Conservation (phyloP, 2,888 invertebrate species). For the Tachystola acroxantha region DNA sequence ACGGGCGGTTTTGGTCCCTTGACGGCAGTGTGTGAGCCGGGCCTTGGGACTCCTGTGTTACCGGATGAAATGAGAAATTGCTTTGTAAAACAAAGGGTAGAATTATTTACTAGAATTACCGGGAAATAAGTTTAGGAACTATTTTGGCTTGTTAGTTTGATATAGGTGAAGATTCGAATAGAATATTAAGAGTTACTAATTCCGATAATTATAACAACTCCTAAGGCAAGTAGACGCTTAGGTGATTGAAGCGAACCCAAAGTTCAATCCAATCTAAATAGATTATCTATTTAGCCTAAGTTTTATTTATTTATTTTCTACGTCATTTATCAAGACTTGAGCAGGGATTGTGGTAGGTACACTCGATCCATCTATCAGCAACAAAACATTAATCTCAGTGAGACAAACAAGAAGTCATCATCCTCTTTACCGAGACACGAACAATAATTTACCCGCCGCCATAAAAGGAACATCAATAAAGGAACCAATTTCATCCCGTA, state of each 20-base stretch:
- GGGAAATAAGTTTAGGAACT: too few relatives aligned
- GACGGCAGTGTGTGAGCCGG: constrained; percentile 23
- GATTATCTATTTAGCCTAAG: too few relatives aligned
- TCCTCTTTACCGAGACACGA: constrained; percentile 27
- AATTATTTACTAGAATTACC: too few relatives aligned
- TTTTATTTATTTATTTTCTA: neutral
- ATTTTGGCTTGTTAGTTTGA: too few relatives aligned
- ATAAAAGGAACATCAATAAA: constrained; percentile 58
- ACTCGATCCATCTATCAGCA: constrained; percentile 12
- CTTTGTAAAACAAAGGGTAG: neutral
- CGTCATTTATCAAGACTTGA: neutral
- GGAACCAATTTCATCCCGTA: constrained; percentile 68
- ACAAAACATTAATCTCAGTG: constrained; percentile 16
- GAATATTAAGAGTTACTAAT: too few relatives aligned
- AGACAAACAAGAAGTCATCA: constrained; percentile 19
- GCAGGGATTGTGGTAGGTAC: constrained; percentile 10
- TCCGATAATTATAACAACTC: too few relatives aligned
- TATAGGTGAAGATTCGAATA: too few relatives aligned
- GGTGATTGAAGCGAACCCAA: too few relatives aligned
- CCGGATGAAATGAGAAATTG: constrained; percentile 14
- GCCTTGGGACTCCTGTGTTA: constrained; percentile 45
- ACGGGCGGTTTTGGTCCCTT: constrained; percentile 40
- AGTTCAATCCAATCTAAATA: too few relatives aligned
- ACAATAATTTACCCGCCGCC: constrained; percentile 43
- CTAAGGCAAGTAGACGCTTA: too few relatives aligned